These are phyloP conservation scores for Dipodomys stephensi DNA, from an alignment of 2,113 vertebrate species.

Conservation along the genomic window DNA sequence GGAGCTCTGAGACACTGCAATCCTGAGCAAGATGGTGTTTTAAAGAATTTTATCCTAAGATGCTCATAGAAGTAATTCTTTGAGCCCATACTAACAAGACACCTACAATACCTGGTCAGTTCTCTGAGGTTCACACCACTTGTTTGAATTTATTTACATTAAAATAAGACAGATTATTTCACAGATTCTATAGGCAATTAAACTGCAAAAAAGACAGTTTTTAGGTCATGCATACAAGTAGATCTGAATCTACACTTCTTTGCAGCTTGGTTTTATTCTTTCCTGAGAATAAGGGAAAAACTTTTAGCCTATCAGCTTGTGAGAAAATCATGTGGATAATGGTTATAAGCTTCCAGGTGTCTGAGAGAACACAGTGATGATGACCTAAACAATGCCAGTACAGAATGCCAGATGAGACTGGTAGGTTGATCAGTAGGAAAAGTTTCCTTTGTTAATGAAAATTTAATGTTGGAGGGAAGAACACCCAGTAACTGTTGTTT, in stretches of 20 bases:
- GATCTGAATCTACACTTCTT: constrained; percentile 36
- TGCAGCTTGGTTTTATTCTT: constrained; percentile 50
- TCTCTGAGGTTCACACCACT: constrained; percentile 18
- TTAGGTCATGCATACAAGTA: background rate
- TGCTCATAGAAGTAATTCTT: background rate
- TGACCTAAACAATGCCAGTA: constrained; percentile 3
- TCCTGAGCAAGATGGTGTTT: constrained; percentile 29
- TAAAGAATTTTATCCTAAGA: constrained; percentile 26
- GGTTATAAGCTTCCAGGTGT: background rate
- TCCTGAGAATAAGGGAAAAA: constrained; percentile 38
- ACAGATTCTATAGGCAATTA: constrained; percentile 16
- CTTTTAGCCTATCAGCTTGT: background rate
- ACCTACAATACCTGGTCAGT: background rate
- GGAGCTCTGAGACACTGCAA: background rate
- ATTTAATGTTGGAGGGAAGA: constrained; percentile 19
- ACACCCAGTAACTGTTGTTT: constrained; percentile 9
- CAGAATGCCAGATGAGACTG: background rate
- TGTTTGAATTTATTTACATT: constrained; percentile 50
- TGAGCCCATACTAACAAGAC: background rate
- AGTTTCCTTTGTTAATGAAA: constrained; percentile 33
- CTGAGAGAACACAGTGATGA: background rate
- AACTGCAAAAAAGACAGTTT: background rate
- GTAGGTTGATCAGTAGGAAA: background rate
- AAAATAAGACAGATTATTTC: constrained; percentile 5
- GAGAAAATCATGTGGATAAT: background rate